These are phyloP conservation scores for Salvelinus namaycush DNA, from an alignment of 2,113 vertebrate species.

Conservation along the genomic window DNA sequence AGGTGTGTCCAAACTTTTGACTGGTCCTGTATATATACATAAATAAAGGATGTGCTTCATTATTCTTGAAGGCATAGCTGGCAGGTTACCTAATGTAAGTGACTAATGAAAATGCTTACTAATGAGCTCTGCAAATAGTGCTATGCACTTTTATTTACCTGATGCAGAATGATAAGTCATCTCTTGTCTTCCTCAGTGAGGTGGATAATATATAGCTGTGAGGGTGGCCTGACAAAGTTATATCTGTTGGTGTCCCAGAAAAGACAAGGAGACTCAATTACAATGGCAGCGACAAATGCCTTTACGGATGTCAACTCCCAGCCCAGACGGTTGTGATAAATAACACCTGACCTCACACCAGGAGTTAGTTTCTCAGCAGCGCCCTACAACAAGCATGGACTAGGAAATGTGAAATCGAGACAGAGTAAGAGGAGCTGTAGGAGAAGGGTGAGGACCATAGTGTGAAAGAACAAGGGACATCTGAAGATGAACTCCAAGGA, in stretches of 20 bases:
- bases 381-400: conserved; percentile 55
- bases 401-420: conserved; percentile 68
- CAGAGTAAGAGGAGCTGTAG: conserved; percentile 49
- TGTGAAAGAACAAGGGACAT: conserved; percentile 50
- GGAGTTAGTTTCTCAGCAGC: conserved; percentile 68
- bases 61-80: neutral
- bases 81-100: neutral
- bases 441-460: conserved; percentile 53
- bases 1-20: too few relatives aligned
- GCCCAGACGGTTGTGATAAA: conserved; percentile 77
- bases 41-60: neutral
- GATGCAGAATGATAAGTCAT: conserved; percentile 85
- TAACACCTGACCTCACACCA: conserved; percentile 79
- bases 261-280: conserved; percentile 90
- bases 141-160: conserved; percentile 55
- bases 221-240: conserved; percentile 86
- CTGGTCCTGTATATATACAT: too few relatives aligned
- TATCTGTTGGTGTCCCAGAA: conserved; percentile 83
- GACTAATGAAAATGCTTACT: too few relatives aligned
- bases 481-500: conserved; percentile 55
- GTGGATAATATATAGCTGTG: conserved; percentile 85
- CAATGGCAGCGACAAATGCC: conserved; percentile 69
- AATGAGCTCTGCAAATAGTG: neutral
- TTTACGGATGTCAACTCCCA: conserved; percentile 79
- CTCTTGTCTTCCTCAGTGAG: conserved; percentile 82